phyloP scores from a whole-genome alignment of 2,797 vertebrate species.

The Florisuga fusca region DNA sequence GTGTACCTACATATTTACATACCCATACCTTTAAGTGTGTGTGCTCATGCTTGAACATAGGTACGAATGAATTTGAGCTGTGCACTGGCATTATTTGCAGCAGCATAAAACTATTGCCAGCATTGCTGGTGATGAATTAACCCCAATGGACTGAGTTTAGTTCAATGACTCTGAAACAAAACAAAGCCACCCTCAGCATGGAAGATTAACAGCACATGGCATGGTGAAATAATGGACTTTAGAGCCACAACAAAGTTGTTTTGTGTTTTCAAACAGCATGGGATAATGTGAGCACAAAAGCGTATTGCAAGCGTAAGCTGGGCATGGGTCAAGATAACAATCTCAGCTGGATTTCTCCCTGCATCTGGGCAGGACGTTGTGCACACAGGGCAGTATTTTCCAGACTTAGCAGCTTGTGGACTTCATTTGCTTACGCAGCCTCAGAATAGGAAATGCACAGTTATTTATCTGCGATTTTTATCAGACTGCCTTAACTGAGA shows the following conservation, averaged over 20 bases:
- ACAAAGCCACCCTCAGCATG: not conserved
- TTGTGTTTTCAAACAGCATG: not conserved
- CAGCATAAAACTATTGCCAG: slow-evolving; percentile 46
- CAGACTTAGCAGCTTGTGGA: not conserved
- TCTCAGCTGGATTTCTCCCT: not conserved
- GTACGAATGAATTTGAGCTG: not conserved
- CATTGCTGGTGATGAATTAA: slow-evolving; percentile 66
- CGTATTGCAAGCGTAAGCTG: not conserved
- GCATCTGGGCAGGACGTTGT: not conserved
- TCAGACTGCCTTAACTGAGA: not conserved
- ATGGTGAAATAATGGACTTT: slow-evolving; percentile 7
- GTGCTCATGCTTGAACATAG: not conserved
- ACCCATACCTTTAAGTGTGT: not conserved
- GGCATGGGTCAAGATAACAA: not conserved
- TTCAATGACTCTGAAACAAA: slow-evolving; percentile 39
- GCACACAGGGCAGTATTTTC: not conserved
- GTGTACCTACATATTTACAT: not conserved
- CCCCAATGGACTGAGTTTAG: slow-evolving; percentile 43
- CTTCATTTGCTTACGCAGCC: not conserved
- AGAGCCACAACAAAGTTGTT: slow-evolving; percentile 3
- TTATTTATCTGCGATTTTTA: not conserved
- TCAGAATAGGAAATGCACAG: not conserved
- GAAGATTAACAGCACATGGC: not conserved
- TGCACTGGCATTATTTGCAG: slow-evolving; percentile 43
- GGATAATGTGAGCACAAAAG: not conserved